Base-by-base conservation (phyloP, 2,888 invertebrate genomes). In the Celastrina argiolus region DNA sequence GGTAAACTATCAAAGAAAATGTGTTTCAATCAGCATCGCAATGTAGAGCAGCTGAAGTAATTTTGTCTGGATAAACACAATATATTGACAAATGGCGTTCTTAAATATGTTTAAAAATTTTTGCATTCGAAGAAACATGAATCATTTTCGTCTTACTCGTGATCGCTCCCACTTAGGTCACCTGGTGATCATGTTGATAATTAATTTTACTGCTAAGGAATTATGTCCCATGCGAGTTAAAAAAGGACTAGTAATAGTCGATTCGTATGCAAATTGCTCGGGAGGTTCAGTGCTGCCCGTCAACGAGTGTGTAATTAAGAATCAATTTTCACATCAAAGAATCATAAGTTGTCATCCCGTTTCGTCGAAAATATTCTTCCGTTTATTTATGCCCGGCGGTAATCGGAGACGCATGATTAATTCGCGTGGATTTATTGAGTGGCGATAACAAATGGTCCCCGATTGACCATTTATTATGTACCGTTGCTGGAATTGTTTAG, bases 241-340 rank as follows among this genome's bases (percentile, higher is more conserved):
- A 70, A 67, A 69, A 64, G 41, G 58, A 63, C 67, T 67, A 68
- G 61, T 64, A 67, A 69, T 68, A 64, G 65, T 66, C 65, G 78
- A 83, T 81, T 82, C 78, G 76, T 78, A 85, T 83, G 84, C 73
- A 87, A 85, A 87, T 84, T 81, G 77, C 75, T 69, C 70, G 71
- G 71, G 72, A 75, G 69, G 68, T 75, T 73, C 70, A 67, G 69
- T 76, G 74, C 74, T 77, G 81, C 81, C 82, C 80, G 63, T 82
- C 81, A 80, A 85, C 82, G 79, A 74, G 74, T 74, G 69, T 75
- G 77, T 82, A 83, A 87, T 88, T 88, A 88, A 87, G 80, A 85
- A 85, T 84, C 86, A 88, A 88, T 89, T 87, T 87, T 75, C 78
- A 76, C 75, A 81, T 80, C 77, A 78, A 74, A 80, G 68, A 68